Evolutionary conservation across 2,888 invertebrate genomes (phyloP), one percentile per base, ranked within the genome.

Genomic region (Plebejus argus): DNA sequence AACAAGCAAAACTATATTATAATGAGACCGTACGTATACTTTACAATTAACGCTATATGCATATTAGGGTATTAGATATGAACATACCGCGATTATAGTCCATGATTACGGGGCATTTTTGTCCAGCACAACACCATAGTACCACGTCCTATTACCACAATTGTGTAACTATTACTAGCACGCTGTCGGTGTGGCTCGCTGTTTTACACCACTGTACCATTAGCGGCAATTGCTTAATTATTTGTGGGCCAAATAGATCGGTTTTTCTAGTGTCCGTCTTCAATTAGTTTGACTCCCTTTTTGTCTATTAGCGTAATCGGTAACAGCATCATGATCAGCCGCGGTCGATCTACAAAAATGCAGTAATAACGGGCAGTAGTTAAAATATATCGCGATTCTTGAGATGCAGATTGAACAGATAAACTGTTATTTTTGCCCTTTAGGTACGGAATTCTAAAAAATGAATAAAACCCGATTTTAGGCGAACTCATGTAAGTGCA

Each of bases 111-210:
- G 49, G 53, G 74, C 74, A 74, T 74, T 49, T 49, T 72, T 72
- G 53, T 74, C 35, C 71, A 53, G 53, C 28, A 74, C 74, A 28
- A 53, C 74, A 53, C 39, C 72, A 72, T 72, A 72, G 20, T 20
- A 45, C 49, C 12, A 49, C 74, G 74, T 74, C 74, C 74, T 49
- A 49, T 53, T 74, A 23, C 74, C 53, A 28, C 53, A 53, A 53
- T 49, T 74, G 74, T 74, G 23, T 74, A 74, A 53, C 74, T 74
- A 74, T 74, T 49, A 74, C 74, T 74, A 74, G 49, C 74, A 18
- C 7, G 10, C 74, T 3, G 74, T 18, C 28, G 18, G 74, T 49
- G 15, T 18, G 74, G 18, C 74, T 74, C 53, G 53, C 23, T 28
- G 53, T 53, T 74, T 23, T 74, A 74, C 74, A 28, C 45, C 23